Evolutionary conservation across 2,797 vertebrate species (phyloP), one percentile per base, ranked within the genome.

Genomic region (Carcharodon carcharias): DNA sequence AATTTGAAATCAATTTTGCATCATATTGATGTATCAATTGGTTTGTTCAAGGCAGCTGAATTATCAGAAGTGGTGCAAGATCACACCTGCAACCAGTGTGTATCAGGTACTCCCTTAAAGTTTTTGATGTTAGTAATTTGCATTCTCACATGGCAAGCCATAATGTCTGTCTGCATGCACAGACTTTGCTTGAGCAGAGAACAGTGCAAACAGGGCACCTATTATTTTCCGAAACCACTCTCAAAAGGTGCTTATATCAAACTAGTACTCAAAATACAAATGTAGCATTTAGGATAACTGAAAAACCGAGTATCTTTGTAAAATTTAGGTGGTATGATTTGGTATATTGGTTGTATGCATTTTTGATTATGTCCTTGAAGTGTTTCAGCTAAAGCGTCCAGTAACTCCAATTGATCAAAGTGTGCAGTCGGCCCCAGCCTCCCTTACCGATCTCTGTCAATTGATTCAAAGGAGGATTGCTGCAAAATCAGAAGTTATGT

Each of bases 381-480:
- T 65, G 69, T 88, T 87, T 56, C 65, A 94, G 96, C 96, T 96
- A 50, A 73, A 89, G 54, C 95, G 69, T 35, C 77, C 96, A 58
- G 91, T 77, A 50, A 96, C 96, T 35, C 96, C 96, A 4, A 45
- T 89, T 65, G 82, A 67, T n/a, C 71, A 97, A 94, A 61, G 95
- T n/a, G 77, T 73, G 16, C 96, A 11, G 50, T 56, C 18, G 8
- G 50, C 63, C 77, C 97, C 97, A 1, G 56, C 96, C 31, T 96
- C 96, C 45, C 96, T 97, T 82, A 61, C 82, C 28, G 96, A 97
- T 31, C 93, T 97, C 54, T 96, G 96, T 56, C 91, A 97, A 61
- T 96, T 96, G 96, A 91, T 97, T 50, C 96, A 96, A 73, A 77
- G 96, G 16, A 96, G 96, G 96, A 96, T 97, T 50, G n/a, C 54